Evolutionary conservation across 92 coral and sea anemone species (phyloP), one percentile per base, ranked within the genome.

Genomic region (Blastomussa wellsi): DNA sequence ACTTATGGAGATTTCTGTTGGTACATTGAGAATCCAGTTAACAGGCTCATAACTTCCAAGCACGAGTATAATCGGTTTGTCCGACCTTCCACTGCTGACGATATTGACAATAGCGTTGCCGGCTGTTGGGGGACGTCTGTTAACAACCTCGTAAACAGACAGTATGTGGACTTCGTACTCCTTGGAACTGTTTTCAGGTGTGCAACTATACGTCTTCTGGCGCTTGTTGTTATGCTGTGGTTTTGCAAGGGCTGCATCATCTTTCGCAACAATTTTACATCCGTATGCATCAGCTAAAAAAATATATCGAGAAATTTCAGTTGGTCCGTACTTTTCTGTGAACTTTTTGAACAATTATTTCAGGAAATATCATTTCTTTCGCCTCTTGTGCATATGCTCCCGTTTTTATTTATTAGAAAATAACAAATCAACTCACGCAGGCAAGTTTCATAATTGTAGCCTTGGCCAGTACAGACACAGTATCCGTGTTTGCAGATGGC

Each of bases 281-380:
- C 80, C 80, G 51, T n/a, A 76, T 31, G 66, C 42, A 51, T 76
- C 80, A 49, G 66, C 80, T 76, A 22, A 76, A 72, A 22, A 76
- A 49, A 48, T 76, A 22, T n/a, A n/a, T n/a, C n/a, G n/a, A n/a
- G n/a, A n/a, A n/a, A n/a, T n/a, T n/a, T n/a, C n/a, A n/a, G n/a
- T n/a, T n/a, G 44, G 7, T 39, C 44, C 44, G 7, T 39, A 7
- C 44, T 39, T 44, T 44, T 44, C 12, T 8, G 49, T 44, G 49
- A 44, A 44, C 11, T 10, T 44, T 44, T 0, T 44, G 7, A 44
- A 44, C 0, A 44, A 44, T 3, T 44, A 44, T 44, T 3, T 44
- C 7, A 3, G 12, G 11, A 44, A 44, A 44, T 8, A 8, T 44
- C 11, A 44, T 44, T 3, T 44, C 5, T 44, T 44, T n/a, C n/a